phyloP scores from a whole-genome alignment of 1,140 invertebrate genomes.

The Dreissena rostriformis region DNA sequence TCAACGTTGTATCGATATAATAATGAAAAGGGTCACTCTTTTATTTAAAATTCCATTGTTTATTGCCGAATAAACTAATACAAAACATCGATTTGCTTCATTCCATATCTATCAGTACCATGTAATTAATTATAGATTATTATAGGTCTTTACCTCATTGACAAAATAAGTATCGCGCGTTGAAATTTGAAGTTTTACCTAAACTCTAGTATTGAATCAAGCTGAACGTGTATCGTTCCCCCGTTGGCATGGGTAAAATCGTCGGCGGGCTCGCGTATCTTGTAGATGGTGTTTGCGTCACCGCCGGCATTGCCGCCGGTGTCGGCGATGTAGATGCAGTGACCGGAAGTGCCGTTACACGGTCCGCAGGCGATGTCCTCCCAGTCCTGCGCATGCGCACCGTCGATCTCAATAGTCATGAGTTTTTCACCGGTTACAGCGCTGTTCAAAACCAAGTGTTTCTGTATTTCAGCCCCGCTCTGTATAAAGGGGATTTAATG shows the following conservation, averaged over 20 bases:
- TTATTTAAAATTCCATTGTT: no score
- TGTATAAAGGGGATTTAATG: no score
- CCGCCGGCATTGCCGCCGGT: constrained; percentile 66
- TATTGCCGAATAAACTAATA: no score
- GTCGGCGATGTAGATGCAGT: constrained; percentile 70
- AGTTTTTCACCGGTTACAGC: constrained; percentile 31
- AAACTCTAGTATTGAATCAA: constrained; percentile 57
- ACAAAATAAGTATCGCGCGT: background rate
- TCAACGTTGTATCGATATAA: no score
- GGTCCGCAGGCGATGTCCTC: constrained; percentile 71
- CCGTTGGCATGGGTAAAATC: constrained; percentile 9
- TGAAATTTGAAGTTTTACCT: constrained; percentile 44
- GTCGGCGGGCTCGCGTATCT: constrained; percentile 58
- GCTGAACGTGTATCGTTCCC: constrained; percentile 14
- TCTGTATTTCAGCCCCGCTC: no score
- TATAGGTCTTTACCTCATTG: background rate
- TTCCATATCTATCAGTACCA: no score
- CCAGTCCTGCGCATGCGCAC: constrained; percentile 65
- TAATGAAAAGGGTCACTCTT: no score
- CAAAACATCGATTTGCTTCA: background rate
- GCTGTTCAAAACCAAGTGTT: background rate
- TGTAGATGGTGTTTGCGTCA: constrained; percentile 64
- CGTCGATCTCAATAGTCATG: constrained; percentile 59
- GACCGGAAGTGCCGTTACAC: constrained; percentile 59
- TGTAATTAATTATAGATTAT: background rate